phyloP scores from a whole-genome alignment of 2,888 invertebrate species.

The Cyaniris semiargus region DNA sequence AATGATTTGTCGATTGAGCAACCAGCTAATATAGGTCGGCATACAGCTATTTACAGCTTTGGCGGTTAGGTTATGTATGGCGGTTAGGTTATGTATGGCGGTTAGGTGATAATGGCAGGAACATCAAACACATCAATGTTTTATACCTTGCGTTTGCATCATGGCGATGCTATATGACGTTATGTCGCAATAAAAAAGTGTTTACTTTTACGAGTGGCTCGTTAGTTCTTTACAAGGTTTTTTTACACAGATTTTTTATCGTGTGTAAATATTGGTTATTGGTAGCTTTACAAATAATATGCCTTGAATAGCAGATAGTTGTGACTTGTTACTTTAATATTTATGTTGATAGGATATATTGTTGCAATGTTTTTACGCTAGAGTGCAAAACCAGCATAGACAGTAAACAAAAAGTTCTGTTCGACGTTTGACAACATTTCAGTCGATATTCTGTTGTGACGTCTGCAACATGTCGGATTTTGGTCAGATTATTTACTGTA shows the following conservation, averaged over 20 bases:
- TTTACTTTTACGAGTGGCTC: background rate
- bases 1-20: slow-evolving; percentile 12
- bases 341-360: background rate
- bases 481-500: too few species aligned
- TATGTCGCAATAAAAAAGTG: slow-evolving; percentile 12
- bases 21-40: slow-evolving; percentile 1
- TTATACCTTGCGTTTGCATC: background rate
- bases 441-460: too few species aligned
- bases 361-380: too few species aligned
- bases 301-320: background rate
- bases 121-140: slow-evolving; percentile 3
- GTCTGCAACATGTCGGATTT: too few species aligned
- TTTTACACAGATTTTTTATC: background rate
- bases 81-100: background rate
- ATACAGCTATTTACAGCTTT: background rate
- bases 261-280: background rate
- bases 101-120: background rate
- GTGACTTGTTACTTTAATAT: background rate
- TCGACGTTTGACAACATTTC: too few species aligned
- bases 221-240: slow-evolving; percentile 13
- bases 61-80: background rate
- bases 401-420: too few species aligned
- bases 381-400: too few species aligned
- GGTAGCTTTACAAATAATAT: background rate
- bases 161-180: background rate